Base-by-base conservation (phyloP, 92 coral and sea anemone genomes). In the Muricea muricata region DNA sequence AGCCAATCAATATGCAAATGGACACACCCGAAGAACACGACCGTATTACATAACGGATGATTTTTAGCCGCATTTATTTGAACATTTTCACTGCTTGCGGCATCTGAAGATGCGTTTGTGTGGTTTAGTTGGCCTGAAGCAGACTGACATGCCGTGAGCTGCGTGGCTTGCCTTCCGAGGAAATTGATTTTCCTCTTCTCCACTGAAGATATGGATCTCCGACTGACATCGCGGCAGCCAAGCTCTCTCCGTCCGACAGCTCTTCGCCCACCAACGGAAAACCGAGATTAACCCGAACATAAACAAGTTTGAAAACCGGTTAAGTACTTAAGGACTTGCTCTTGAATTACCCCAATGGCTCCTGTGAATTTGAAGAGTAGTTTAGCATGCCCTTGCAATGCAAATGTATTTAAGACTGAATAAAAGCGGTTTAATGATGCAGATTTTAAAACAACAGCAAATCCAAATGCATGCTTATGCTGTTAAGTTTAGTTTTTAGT, bases 301-400 rank as follows among this genome's bases (percentile, higher is more conserved):
- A 63, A 63, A 63, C 70, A 63, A 63, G 70, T 63, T 63, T 17
- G n/a, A 28, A 63, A 63, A 63, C 70, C 70, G 70, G 70, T 63
- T 63, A 6, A 63, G 6, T 32, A 7, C 70, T 32, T 4, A 39
- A 63, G 70, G 60, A 52, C 18, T 52, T 52, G 60, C 60, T 17
- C 7, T 17, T 3, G 50, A 45, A 45, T n/a, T n/a, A n/a, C n/a
- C n/a, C n/a, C n/a, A n/a, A n/a, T n/a, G n/a, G n/a, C n/a, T n/a
- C n/a, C n/a, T n/a, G n/a, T n/a, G n/a, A 37, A 37, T 37, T 37
- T 37, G 42, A 37, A 37, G 9, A n/a, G n/a, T n/a, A n/a, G n/a
- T n/a, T n/a, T n/a, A n/a, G n/a, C n/a, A n/a, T n/a, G n/a, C n/a
- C n/a, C n/a, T n/a, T n/a, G n/a, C n/a, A n/a, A n/a, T n/a, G 42